Conservation (phyloP, 2,797 vertebrate genomes). For the Bovichtus diacanthus region DNA sequence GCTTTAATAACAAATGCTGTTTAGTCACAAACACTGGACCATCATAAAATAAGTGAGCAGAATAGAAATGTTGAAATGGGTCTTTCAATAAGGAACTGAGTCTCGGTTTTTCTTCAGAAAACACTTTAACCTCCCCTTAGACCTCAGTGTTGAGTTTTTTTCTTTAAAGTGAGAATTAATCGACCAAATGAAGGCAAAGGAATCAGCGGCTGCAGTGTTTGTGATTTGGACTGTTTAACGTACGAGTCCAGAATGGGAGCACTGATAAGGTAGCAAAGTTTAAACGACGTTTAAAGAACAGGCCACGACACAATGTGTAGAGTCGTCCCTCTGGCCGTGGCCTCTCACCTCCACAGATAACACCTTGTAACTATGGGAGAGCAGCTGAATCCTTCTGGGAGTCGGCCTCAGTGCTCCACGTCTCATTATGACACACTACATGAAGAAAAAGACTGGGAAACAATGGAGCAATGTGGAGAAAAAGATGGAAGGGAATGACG, state of each 20-base stretch:
- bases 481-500: background rate
- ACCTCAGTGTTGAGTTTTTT: too few relatives aligned
- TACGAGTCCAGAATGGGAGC: too few relatives aligned
- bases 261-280: too few relatives aligned
- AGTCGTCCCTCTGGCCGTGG: constrained; percentile 36
- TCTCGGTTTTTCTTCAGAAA: too few relatives aligned
- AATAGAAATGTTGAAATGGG: constrained; percentile 28
- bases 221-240: too few relatives aligned
- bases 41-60: background rate
- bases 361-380: constrained; percentile 54
- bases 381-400: constrained; percentile 58
- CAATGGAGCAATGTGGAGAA: background rate
- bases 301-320: constrained; percentile 4
- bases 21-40: background rate
- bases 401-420: constrained; percentile 48
- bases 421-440: constrained; percentile 62
- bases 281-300: too few relatives aligned
- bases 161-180: too few relatives aligned
- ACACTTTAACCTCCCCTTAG: too few relatives aligned
- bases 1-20: background rate
- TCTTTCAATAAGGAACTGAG: too few relatives aligned
- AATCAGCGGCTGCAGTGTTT: too few relatives aligned
- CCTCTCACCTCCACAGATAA: constrained; percentile 65
- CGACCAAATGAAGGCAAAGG: too few relatives aligned
- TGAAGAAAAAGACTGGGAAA: constrained; percentile 31